Conservation (phyloP, 2,888 invertebrate species). For the Eupithecia insigniata region DNA sequence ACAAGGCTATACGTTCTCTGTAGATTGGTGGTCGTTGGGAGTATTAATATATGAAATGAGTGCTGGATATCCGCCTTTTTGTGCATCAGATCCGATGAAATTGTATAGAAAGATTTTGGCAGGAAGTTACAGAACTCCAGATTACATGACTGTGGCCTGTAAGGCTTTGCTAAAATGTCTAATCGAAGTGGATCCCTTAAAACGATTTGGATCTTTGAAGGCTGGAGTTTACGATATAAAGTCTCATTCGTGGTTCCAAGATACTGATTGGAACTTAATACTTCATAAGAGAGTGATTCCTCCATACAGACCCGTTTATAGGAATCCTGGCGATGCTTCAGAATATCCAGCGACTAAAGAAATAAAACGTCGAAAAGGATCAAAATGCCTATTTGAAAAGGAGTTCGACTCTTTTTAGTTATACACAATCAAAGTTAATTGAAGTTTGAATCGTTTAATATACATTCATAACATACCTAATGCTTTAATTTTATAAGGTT, state of each 20-base stretch:
- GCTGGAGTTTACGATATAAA: slow-evolving; percentile 95
- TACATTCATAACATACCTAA: neutral
- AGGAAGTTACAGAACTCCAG: slow-evolving; percentile 92
- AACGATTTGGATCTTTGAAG: slow-evolving; percentile 93
- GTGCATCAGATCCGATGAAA: slow-evolving; percentile 92
- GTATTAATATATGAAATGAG: slow-evolving; percentile 94
- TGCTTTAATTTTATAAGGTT: neutral
- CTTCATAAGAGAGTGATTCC: slow-evolving; percentile 88
- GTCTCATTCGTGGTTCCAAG: slow-evolving; percentile 93
- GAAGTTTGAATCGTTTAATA: neutral
- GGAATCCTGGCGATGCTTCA: slow-evolving; percentile 64
- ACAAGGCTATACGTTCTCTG: slow-evolving; percentile 94
- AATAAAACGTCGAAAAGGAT: slow-evolving; percentile 72
- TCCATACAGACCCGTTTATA: slow-evolving; percentile 84
- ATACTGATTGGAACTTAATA: slow-evolving; percentile 91
- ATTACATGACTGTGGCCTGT: slow-evolving; percentile 89
- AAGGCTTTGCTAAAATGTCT: slow-evolving; percentile 92
- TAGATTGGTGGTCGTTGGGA: slow-evolving; percentile 98
- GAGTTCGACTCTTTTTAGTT: slow-evolving; percentile 88
- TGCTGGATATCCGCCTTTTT: slow-evolving; percentile 96
- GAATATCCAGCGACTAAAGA: slow-evolving; percentile 87
- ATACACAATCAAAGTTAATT: neutral
- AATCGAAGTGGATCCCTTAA: slow-evolving; percentile 83
- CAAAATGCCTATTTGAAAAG: slow-evolving; percentile 81
- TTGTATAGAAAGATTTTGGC: slow-evolving; percentile 97